Conservation (phyloP, 2,797 vertebrate species). For the Rhincodon typus region DNA sequence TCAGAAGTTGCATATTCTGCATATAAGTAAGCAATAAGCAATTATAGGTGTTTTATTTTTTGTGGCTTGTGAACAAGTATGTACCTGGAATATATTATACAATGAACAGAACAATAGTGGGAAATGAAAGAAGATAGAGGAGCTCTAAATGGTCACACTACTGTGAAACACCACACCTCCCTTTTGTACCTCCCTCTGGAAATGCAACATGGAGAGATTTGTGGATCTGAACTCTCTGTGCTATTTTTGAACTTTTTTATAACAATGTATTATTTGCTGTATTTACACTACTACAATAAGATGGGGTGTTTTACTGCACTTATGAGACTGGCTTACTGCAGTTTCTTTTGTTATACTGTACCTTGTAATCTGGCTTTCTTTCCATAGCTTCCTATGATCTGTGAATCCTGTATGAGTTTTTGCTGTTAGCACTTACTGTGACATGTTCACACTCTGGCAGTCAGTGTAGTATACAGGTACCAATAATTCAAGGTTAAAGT, state of each 20-base stretch:
- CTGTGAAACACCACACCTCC: neutral
- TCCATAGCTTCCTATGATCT: neutral
- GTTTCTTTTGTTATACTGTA: neutral
- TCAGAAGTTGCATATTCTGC: neutral
- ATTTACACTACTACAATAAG: too few relatives aligned
- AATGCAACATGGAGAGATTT: neutral
- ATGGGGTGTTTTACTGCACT: too few relatives aligned
- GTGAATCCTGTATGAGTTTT: neutral
- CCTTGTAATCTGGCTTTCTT: neutral
- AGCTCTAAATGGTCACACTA: neutral
- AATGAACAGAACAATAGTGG: neutral
- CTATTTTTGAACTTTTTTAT: neutral
- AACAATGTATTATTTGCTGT: too few relatives aligned
- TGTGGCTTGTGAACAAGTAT: neutral
- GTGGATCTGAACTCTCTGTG: neutral
- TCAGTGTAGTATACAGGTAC: neutral
- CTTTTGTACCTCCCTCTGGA: neutral
- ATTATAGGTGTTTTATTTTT: neutral
- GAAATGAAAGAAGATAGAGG: neutral
- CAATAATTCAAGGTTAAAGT: slow-evolving; percentile 32
- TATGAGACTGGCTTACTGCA: neutral
- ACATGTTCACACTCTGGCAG: neutral
- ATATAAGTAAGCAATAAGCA: neutral
- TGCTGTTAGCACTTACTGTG: neutral
- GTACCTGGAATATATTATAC: neutral